phyloP scores from a whole-genome alignment of 2,797 vertebrate species.

The Crocidura indochinensis region DNA sequence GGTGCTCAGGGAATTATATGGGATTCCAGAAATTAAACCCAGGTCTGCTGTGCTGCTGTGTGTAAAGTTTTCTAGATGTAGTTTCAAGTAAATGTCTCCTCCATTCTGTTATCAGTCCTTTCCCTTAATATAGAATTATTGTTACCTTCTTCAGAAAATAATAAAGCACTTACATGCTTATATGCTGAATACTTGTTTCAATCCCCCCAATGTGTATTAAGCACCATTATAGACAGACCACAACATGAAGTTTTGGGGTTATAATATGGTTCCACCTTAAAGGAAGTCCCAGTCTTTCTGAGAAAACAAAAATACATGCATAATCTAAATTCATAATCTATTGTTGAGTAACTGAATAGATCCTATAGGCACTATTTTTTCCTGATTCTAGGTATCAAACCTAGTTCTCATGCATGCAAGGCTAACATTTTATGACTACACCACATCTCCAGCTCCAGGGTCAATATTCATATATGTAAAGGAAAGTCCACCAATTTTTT shows the following conservation, averaged over 20 bases:
- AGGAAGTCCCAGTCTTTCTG: background rate
- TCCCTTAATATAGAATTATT: slow-evolving; percentile 52
- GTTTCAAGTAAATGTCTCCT: slow-evolving; percentile 44
- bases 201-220: background rate
- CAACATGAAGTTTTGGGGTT: background rate
- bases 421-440: too few species aligned
- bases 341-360: background rate
- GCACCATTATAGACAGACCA: background rate
- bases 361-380: background rate
- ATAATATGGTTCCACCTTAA: background rate
- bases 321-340: slow-evolving; percentile 14
- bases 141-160: slow-evolving; percentile 59
- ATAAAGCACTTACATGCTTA: background rate
- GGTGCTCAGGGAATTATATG: too few species aligned
- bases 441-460: background rate
- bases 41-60: too few species aligned
- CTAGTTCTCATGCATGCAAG: too few species aligned
- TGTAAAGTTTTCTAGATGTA: slow-evolving; percentile 73
- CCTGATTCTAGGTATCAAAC: too few species aligned
- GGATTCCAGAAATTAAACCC: too few species aligned
- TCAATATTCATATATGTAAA: background rate
- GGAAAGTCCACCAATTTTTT: background rate
- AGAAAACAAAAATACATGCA: background rate
- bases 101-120: slow-evolving; percentile 2
- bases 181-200: background rate